Evolutionary conservation across 2,113 vertebrate genomes (phyloP).

Genomic region (Alosa alosa): DNA sequence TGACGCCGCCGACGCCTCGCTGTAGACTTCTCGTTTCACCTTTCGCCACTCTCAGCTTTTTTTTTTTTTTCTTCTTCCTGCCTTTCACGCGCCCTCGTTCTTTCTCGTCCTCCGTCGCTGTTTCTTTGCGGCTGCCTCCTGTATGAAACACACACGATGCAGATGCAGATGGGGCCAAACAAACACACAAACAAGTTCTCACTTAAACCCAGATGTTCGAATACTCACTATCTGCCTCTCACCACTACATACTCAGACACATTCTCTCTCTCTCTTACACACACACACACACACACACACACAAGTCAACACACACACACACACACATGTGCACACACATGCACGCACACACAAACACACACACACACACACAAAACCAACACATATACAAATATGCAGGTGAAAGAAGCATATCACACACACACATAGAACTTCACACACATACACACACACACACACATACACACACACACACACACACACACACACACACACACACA

Average conservation of each 20-base stretch:
- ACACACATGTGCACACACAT: background rate
- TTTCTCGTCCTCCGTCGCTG: background rate
- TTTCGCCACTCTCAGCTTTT: conserved; percentile 74
- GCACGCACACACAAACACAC: background rate
- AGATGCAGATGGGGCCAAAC: background rate
- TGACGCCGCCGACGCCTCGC: background rate
- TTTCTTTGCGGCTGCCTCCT: background rate
- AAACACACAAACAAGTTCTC: background rate
- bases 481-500: conserved; percentile 21
- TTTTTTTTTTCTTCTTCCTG: conserved; percentile 50
- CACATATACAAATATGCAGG: background rate
- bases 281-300: background rate
- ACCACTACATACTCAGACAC: background rate
- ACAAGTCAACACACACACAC: background rate
- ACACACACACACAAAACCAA: background rate
- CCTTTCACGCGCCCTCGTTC: conserved; percentile 13
- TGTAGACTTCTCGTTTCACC: conserved; percentile 56
- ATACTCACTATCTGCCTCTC: background rate
- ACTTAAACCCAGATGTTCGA: background rate
- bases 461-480: background rate
- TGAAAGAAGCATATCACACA: background rate
- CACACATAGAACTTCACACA: background rate
- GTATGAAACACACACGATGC: background rate
- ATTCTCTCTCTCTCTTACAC: background rate
- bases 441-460: background rate